Evolutionary conservation across 2,113 vertebrate genomes (phyloP), one percentile per base, ranked within the genome.

Genomic region (Paedocypris sp.): DNA sequence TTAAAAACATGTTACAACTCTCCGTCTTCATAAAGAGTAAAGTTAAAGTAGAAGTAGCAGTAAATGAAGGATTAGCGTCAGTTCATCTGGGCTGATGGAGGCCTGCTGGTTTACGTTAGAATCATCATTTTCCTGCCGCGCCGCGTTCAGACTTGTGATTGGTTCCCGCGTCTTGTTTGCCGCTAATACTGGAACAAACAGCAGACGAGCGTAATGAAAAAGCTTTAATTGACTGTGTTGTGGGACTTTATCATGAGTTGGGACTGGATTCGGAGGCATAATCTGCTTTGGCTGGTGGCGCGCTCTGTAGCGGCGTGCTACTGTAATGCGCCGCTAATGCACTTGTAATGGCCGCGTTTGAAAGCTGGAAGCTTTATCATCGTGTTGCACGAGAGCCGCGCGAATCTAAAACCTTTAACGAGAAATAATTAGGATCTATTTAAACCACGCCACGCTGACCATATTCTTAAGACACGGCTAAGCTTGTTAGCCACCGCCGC

Each of bases 401-500:
- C 79, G 79, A 71, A 85, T 85, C 80, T 81, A 79, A 84, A 82
- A 82, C 83, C 82, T 79, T 81, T 75, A 75, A 82, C 72, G 29
- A 73, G 78, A 86, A 85, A 87, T 85, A 87, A 87, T 86, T 86
- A 83, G 81, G 72, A 84, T 86, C 81, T 83, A 82, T 85, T 85
- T 83, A 80, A 86, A 73, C 81, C 79, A 74, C 79, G 75, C 79
- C 80, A 80, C 73, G 66, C 68, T 72, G 77, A 77, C 77, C 75
- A 69, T 59, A 62, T 76, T 45, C 74, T 76, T 69, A 63, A 79
- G 79, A 79, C 78, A 64, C 75, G 70, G 75, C 71, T 82, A 85
- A 86, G 85, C 82, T 75, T 77, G 82, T 87, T 84, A 87, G 77
- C 77, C 66, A 77, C 79, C 73, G 78, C 69, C 67, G 64, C 65